phyloP scores from a whole-genome alignment of 2,888 invertebrate species.

The Pseudoips prasinana region DNA sequence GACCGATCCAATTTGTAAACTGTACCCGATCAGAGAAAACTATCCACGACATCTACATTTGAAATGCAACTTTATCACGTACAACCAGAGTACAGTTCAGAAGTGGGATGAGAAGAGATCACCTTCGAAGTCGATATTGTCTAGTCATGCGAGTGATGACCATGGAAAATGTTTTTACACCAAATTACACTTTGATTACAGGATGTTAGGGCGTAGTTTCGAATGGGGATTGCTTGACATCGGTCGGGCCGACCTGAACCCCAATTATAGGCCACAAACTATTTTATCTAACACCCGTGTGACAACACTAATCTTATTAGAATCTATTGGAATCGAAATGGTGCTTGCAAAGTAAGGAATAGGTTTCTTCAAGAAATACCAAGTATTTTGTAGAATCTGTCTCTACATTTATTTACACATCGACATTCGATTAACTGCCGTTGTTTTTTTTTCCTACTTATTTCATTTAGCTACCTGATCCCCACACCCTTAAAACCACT shows the following conservation, averaged over 20 bases:
- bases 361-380: conserved; percentile 12
- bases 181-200: conserved; percentile 40
- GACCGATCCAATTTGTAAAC: conserved; percentile 80
- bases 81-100: conserved; percentile 14
- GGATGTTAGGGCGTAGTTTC: conserved; percentile 38
- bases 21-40: conserved; percentile 72
- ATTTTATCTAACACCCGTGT: conserved; percentile 79
- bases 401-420: too few species aligned
- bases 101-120: conserved; percentile 32
- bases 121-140: conserved; percentile 76
- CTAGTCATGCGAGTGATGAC: conserved; percentile 81
- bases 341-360: conserved; percentile 45
- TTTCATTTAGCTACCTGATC: too few species aligned
- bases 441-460: too few species aligned
- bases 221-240: conserved; percentile 24
- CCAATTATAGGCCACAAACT: conserved; percentile 81
- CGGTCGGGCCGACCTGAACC: conserved; percentile 55
- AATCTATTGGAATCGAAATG: conserved; percentile 78
- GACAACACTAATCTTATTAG: conserved; percentile 79
- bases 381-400: neutral
- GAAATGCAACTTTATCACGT: conserved; percentile 30
- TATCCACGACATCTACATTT: conserved; percentile 34
- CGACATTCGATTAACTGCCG: too few species aligned
- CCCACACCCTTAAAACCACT: too few species aligned
- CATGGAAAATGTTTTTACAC: conserved; percentile 42